phyloP scores from a whole-genome alignment of 1,140 invertebrate species.

The Acromyrmex echinatior region DNA sequence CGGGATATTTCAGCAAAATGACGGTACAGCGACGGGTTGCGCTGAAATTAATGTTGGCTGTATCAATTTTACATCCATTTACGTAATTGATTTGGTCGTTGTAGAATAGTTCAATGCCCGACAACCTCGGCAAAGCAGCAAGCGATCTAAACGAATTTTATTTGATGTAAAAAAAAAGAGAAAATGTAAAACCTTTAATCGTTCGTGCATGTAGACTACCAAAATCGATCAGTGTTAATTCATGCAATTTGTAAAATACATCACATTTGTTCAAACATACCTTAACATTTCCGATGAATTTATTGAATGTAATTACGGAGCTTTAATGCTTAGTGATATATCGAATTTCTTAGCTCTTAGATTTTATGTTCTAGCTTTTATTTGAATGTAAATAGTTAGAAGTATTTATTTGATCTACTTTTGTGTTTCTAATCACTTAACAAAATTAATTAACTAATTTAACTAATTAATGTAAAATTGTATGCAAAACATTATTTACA shows the following conservation, averaged over 20 bases:
- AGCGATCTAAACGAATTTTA: constrained; percentile 41
- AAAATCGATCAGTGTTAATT: constrained; percentile 8
- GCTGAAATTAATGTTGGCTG: constrained; percentile 47
- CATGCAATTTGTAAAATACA: constrained; percentile 17
- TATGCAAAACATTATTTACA: background rate
- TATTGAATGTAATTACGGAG: background rate
- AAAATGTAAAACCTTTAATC: constrained; percentile 22
- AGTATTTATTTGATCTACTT: background rate
- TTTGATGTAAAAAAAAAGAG: constrained; percentile 19
- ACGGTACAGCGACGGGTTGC: constrained; percentile 13
- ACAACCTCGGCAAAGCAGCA: background rate
- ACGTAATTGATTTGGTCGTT: constrained; percentile 41
- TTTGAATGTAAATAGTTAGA: background rate
- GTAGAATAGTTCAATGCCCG: constrained; percentile 31
- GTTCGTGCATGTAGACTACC: background rate
- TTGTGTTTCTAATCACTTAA: background rate
- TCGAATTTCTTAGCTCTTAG: background rate
- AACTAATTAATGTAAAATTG: background rate
- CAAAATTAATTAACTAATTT: background rate
- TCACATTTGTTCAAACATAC: constrained; percentile 10
- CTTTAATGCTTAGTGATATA: constrained; percentile 8
- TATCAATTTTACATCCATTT: constrained; percentile 60
- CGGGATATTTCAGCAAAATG: constrained; percentile 49
- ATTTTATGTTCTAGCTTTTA: background rate
- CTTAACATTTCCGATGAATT: constrained; percentile 10